These are phyloP conservation scores for Mus musculus DNA, from an alignment of 2,113 vertebrate species.

Conservation along the genomic window DNA sequence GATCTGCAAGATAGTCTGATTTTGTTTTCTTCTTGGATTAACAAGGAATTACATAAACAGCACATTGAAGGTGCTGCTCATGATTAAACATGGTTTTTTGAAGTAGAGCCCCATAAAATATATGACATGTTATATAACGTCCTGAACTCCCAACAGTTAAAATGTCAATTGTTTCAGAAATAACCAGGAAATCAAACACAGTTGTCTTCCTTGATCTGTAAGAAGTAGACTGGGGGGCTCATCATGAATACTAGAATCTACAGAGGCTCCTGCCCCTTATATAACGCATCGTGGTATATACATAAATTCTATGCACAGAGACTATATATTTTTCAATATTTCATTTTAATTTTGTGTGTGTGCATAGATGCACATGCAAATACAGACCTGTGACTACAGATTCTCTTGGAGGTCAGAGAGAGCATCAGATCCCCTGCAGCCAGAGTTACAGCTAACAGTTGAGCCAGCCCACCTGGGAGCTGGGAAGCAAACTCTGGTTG, in stretches of 20 bases:
- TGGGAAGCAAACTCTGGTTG: background rate
- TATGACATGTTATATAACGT: background rate
- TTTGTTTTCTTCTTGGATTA: constrained; percentile 40
- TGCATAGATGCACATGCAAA: no score
- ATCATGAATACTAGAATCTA: background rate
- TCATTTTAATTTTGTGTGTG: background rate
- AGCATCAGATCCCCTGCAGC: background rate
- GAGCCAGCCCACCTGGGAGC: background rate
- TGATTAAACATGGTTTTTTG: constrained; percentile 37
- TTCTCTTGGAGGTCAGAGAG: background rate
- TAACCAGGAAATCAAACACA: background rate
- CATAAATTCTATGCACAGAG: background rate
- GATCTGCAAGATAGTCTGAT: constrained; percentile 39
- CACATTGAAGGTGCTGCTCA: background rate
- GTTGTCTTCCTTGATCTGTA: background rate
- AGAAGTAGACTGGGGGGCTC: no score
- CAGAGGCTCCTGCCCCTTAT: background rate
- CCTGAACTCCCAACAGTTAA: background rate
- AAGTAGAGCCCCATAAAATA: background rate
- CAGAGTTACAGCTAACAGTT: background rate
- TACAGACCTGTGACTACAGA: background rate
- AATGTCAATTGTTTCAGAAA: constrained; percentile 45
- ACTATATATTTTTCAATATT: background rate
- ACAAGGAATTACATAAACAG: background rate
- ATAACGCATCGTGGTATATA: no score